phyloP scores from a whole-genome alignment of 2,113 vertebrate species.

The Strix uralensis region DNA sequence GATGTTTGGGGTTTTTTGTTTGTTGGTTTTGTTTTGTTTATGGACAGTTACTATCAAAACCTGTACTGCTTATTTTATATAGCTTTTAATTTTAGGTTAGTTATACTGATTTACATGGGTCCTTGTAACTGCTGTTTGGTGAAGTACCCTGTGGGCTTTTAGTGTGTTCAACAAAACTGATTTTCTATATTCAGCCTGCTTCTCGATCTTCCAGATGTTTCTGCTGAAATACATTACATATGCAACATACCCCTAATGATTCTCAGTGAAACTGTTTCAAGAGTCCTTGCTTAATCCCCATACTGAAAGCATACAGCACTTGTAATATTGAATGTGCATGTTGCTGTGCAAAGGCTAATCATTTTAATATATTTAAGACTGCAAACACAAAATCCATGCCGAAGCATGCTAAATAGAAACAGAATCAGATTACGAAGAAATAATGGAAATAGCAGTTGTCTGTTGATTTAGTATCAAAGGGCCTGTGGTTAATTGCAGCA shows the following conservation, averaged over 20 bases:
- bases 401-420: not conserved
- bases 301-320: not conserved
- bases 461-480: not conserved
- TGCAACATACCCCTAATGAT: not conserved
- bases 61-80: not conserved
- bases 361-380: not conserved
- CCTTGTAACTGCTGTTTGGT: not conserved
- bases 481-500: not conserved
- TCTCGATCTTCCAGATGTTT: not conserved
- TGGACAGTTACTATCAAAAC: not conserved
- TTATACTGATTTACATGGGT: not conserved
- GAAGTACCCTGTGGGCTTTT: not conserved
- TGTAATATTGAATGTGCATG: not conserved
- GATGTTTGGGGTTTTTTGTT: not conserved
- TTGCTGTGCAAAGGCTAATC: not conserved
- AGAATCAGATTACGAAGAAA: not conserved
- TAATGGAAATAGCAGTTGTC: not conserved
- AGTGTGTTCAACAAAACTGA: not conserved
- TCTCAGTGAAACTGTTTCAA: not conserved
- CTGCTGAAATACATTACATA: not conserved
- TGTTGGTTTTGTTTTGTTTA: not conserved
- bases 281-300: not conserved
- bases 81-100: not conserved
- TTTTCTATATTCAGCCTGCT: not conserved
- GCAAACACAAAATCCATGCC: not conserved